Conservation (phyloP, 2,113 vertebrate genomes). For the Grantiella picta region DNA sequence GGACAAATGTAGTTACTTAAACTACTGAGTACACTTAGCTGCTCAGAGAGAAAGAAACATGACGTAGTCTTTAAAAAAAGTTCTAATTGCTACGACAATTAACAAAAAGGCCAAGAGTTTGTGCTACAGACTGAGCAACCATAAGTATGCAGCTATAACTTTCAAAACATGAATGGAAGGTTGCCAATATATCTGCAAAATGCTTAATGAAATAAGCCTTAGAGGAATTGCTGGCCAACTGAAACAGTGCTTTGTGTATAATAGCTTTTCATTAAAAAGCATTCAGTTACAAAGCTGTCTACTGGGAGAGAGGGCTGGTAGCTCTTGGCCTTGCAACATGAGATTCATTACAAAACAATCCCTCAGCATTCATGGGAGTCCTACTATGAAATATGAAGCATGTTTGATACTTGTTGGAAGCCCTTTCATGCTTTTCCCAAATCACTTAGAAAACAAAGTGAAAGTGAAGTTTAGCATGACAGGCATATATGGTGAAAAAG, state of each 20-base stretch:
- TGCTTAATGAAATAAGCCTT: neutral
- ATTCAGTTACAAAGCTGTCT: neutral
- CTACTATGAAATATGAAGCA: neutral
- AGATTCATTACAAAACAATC: neutral
- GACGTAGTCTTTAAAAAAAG: neutral
- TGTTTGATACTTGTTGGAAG: neutral
- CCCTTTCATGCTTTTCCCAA: neutral
- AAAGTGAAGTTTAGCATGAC: neutral
- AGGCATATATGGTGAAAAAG: neutral
- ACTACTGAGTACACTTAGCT: neutral
- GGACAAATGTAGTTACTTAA: neutral
- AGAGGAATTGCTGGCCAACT: neutral
- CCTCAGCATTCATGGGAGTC: neutral
- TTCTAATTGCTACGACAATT: neutral
- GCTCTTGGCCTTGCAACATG: neutral
- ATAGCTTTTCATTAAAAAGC: neutral
- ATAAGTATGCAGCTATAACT: neutral
- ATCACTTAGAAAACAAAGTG: neutral
- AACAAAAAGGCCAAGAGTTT: neutral
- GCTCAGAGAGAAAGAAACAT: neutral
- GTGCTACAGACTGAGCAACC: neutral
- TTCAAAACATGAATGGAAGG: neutral
- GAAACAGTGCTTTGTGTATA: neutral
- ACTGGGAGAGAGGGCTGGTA: neutral
- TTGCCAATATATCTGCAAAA: neutral